Conservation (phyloP, 1,140 invertebrate genomes). For the Protaetia brevitarsis region DNA sequence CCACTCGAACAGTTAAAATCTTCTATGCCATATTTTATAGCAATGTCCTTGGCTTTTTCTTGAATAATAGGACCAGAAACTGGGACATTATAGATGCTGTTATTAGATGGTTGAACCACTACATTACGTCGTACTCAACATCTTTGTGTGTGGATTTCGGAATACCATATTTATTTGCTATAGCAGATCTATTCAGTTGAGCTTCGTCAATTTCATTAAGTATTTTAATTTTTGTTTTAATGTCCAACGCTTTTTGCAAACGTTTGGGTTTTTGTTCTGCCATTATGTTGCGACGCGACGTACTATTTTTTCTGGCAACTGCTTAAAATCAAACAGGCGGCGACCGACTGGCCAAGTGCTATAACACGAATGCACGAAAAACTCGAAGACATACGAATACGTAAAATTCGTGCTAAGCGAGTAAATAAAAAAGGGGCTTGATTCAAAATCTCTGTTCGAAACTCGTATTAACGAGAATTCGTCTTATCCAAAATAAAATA, state of each 20-base stretch:
- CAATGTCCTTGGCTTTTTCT: too few species aligned
- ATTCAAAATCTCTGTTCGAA: background rate
- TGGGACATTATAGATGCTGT: background rate
- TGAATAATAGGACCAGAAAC: background rate
- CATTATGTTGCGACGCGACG: background rate
- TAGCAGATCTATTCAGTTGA: background rate
- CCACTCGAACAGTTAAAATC: too few species aligned
- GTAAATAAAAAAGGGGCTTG: background rate
- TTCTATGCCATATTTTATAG: too few species aligned
- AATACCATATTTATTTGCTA: background rate
- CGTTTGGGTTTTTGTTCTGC: background rate
- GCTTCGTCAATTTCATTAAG: background rate
- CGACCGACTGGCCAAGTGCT: too few species aligned
- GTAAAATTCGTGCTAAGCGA: background rate
- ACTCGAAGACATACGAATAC: background rate
- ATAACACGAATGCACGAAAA: background rate
- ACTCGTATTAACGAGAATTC: too few species aligned
- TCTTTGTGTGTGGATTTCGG: background rate
- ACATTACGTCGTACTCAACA: background rate
- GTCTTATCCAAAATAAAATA: background rate
- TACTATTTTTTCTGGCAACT: background rate
- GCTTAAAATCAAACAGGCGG: too few species aligned
- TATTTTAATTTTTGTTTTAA: too few species aligned
- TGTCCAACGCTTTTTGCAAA: too few species aligned
- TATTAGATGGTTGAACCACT: background rate